These are phyloP conservation scores for Agelaius phoeniceus DNA, from an alignment of 2,113 vertebrate species.

Conservation along the genomic window DNA sequence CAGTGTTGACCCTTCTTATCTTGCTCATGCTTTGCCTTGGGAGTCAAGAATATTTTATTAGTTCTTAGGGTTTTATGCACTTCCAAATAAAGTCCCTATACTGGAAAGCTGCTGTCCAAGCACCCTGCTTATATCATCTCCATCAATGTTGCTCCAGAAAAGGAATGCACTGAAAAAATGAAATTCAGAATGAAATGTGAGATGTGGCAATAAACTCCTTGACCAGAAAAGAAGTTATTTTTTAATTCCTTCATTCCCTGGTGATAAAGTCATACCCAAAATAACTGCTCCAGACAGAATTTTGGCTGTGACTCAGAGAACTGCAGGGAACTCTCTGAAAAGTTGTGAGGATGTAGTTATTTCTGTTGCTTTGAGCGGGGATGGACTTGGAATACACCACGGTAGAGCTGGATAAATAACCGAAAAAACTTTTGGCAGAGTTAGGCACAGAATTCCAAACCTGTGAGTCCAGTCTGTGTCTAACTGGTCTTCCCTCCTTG, in stretches of 20 bases:
- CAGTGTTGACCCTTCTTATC: background rate
- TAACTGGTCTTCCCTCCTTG: background rate
- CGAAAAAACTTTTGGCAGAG: background rate
- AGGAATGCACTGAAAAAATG: background rate
- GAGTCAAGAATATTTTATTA: conserved; percentile 52
- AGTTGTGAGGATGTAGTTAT: background rate
- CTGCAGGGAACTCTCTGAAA: background rate
- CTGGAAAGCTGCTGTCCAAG: background rate
- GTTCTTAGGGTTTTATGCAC: background rate
- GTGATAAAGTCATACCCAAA: background rate
- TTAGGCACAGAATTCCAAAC: background rate
- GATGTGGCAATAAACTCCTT: background rate
- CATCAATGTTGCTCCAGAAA: background rate
- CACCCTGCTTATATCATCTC: background rate
- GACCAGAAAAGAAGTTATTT: background rate
- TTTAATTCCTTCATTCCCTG: background rate
- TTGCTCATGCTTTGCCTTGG: background rate
- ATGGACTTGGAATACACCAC: background rate
- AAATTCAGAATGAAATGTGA: background rate
- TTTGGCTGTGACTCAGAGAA: background rate
- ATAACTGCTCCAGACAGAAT: background rate
- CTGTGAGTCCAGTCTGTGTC: no score
- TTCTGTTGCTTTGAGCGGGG: background rate
- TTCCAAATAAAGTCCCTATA: background rate
- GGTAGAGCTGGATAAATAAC: background rate